Conservation (phyloP, 2,888 invertebrate genomes). For the Torymus tubicola region DNA sequence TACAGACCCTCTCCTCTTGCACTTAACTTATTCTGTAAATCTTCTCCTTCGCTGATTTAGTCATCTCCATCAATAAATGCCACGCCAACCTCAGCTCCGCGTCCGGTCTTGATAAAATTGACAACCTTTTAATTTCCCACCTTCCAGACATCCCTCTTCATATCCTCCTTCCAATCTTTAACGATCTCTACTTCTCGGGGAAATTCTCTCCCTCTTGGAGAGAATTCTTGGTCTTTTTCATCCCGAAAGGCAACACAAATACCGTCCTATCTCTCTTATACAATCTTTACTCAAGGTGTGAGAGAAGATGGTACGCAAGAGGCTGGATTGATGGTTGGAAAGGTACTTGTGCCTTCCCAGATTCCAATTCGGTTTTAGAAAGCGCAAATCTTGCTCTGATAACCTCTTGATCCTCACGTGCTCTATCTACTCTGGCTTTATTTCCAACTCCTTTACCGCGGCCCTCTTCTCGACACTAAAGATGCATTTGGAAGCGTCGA, state of each 20-base stretch:
- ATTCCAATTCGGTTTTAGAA: not conserved
- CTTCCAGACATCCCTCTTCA: not conserved
- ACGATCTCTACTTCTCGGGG: not conserved
- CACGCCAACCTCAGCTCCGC: not conserved
- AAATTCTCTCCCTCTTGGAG: not conserved
- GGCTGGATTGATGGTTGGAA: not conserved
- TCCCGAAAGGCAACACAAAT: slow-evolving; percentile 15
- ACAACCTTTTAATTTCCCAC: not conserved
- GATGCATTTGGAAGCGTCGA: no score
- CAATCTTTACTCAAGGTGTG: not conserved
- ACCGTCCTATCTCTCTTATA: not conserved
- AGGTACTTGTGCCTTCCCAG: not conserved
- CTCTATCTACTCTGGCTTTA: not conserved
- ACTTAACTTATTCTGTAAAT: no score
- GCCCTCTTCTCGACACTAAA: no score
- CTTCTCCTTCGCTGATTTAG: not conserved
- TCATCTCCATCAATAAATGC: not conserved
- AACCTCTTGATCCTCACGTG: not conserved
- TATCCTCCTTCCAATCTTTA: not conserved
- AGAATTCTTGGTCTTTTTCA: slow-evolving; percentile 12
- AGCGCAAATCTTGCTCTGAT: not conserved
- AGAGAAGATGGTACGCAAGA: not conserved
- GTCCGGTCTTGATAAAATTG: not conserved
- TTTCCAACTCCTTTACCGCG: not conserved
- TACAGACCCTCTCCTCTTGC: not conserved